Conservation (phyloP, 2,888 invertebrate genomes). For the Biston betularia region DNA sequence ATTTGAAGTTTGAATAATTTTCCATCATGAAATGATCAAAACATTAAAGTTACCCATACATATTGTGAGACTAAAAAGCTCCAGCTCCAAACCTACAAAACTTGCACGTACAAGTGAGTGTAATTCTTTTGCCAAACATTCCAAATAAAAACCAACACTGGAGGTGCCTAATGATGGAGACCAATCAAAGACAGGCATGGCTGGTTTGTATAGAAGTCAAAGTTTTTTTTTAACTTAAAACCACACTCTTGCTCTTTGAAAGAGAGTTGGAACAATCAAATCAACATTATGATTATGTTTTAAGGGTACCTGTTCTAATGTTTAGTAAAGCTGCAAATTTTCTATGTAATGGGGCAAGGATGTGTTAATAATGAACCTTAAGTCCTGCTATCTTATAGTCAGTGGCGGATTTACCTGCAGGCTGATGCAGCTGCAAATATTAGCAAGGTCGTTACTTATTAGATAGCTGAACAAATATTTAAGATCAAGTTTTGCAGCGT, state of each 20-base stretch:
- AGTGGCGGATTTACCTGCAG: too few relatives aligned
- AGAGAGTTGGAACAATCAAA: too few relatives aligned
- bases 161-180: slow-evolving; percentile 54
- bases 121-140: slow-evolving; percentile 43
- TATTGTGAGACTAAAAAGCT: slow-evolving; percentile 52
- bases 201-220: slow-evolving; percentile 53
- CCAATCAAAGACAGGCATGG: slow-evolving; percentile 47
- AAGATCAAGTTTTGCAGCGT: too few relatives aligned
- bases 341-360: too few relatives aligned
- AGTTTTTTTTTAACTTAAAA: neutral
- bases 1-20: slow-evolving; percentile 16
- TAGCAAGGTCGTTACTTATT: too few relatives aligned
- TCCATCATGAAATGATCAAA: slow-evolving; percentile 66
- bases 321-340: too few relatives aligned
- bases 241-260: neutral
- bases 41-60: slow-evolving; percentile 53
- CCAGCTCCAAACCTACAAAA: slow-evolving; percentile 43
- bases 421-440: too few relatives aligned
- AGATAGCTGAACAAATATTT: too few relatives aligned
- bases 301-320: too few relatives aligned
- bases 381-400: too few relatives aligned
- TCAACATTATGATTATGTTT: too few relatives aligned
- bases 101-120: slow-evolving; percentile 56
- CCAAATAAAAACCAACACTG: slow-evolving; percentile 47
- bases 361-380: too few relatives aligned